Conservation (phyloP, 2,113 vertebrate species). For the Thryonomys swinderianus region DNA sequence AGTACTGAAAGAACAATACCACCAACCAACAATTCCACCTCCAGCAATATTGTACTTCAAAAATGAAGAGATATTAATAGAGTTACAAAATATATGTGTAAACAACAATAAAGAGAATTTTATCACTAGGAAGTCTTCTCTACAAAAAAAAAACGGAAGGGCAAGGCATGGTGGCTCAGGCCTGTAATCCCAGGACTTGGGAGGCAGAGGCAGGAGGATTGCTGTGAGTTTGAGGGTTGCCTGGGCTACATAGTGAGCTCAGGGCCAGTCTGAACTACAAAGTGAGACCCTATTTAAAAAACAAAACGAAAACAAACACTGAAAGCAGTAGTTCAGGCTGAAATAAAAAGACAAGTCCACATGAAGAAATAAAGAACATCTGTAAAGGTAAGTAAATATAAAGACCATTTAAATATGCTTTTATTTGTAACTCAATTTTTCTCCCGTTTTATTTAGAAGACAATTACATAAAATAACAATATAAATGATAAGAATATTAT, state of each 20-base stretch:
- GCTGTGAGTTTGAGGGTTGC: too few species aligned
- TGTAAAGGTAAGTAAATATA: constrained; percentile 35
- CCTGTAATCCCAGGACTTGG: too few species aligned
- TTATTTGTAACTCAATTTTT: constrained; percentile 18
- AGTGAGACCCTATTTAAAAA: too few species aligned
- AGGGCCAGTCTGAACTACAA: too few species aligned
- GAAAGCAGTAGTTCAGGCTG: not conserved
- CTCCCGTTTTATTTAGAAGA: constrained; percentile 15
- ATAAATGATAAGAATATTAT: constrained; percentile 7
- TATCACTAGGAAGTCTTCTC: constrained; percentile 14
- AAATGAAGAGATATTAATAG: constrained; percentile 42
- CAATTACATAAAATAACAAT: constrained; percentile 45
- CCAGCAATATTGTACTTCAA: not conserved
- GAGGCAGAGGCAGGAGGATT: too few species aligned
- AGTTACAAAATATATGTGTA: not conserved
- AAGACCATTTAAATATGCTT: constrained; percentile 20
- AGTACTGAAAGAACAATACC: not conserved
- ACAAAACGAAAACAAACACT: too few species aligned
- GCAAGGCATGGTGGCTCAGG: too few species aligned
- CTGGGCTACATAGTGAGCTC: too few species aligned
- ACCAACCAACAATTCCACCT: not conserved
- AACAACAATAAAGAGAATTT: constrained; percentile 32
- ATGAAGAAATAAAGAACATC: constrained; percentile 10
- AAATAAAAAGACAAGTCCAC: constrained; percentile 32
- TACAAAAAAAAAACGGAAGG: constrained; percentile 13